Percentiles rank a stretch among this genome's conserved stretches.
Conservation (phyloP, 1,140 invertebrate genomes). For the Acromyrmex echinatior region DNA sequence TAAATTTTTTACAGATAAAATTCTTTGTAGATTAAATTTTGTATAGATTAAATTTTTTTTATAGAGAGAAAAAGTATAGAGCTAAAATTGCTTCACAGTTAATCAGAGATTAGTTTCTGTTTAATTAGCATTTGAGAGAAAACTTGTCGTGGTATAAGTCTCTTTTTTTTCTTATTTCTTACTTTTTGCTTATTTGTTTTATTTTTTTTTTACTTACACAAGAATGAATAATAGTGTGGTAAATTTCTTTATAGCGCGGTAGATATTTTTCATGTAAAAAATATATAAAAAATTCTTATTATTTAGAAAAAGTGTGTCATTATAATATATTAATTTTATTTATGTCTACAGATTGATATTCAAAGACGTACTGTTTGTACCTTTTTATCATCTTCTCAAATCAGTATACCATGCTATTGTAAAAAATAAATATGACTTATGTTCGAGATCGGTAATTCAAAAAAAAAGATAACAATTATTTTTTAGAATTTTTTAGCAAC, state of each 20-base stretch:
- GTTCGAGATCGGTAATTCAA: no score
- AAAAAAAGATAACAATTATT: no score
- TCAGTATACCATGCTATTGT: background rate
- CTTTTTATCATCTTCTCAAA: background rate
- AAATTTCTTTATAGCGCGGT: background rate
- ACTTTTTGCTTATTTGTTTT: background rate
- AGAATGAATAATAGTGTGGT: background rate
- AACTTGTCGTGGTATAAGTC: background rate
- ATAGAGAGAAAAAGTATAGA: no score
- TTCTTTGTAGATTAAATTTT: slow-evolving; percentile 4
- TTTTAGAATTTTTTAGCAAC: background rate
- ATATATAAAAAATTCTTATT: background rate
- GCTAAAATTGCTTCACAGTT: background rate
- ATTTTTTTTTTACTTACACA: background rate
- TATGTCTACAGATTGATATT: background rate
- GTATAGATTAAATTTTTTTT: background rate
- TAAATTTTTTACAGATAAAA: background rate
- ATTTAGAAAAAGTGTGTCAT: background rate
- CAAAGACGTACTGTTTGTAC: background rate
- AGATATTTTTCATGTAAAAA: background rate
- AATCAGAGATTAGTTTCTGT: background rate
- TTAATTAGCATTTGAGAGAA: background rate
- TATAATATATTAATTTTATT: background rate
- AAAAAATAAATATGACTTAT: background rate
- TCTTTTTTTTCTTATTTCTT: background rate